These are phyloP conservation scores for Eupsittula cactorum DNA, from an alignment of 2,113 vertebrate species.

Conservation along the genomic window DNA sequence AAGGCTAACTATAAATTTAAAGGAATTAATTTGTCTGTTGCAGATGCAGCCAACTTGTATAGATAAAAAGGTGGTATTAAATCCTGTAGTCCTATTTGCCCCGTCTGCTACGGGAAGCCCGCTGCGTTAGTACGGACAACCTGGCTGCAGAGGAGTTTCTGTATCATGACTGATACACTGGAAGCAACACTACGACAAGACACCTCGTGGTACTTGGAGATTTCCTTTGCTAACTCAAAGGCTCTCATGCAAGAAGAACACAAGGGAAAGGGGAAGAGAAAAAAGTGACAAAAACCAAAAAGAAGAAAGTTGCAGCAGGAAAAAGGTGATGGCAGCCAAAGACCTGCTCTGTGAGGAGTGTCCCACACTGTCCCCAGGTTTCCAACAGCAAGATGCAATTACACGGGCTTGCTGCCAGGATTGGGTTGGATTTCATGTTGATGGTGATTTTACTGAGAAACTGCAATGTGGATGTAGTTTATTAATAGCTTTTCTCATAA, in stretches of 20 bases:
- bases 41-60: background rate
- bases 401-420: background rate
- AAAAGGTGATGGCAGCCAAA: background rate
- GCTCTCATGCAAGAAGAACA: background rate
- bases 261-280: background rate
- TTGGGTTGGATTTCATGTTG: background rate
- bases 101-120: background rate
- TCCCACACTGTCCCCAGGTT: background rate
- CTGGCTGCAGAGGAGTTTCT: background rate
- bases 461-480: background rate
- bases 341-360: background rate
- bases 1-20: background rate
- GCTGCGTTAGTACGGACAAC: background rate
- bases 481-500: background rate
- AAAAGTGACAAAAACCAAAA: background rate
- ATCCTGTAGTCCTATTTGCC: background rate
- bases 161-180: background rate
- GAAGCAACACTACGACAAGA: accelerated
- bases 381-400: background rate
- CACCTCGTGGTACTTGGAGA: background rate
- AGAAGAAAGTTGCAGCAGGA: background rate
- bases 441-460: background rate
- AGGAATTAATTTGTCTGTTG: background rate
- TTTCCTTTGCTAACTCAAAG: background rate
- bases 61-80: background rate